Percentiles rank a stretch among this genome's conserved stretches.
Evolutionary conservation across 1,140 invertebrate genomes (phyloP).

Genomic region (Euglossa dilemma): DNA sequence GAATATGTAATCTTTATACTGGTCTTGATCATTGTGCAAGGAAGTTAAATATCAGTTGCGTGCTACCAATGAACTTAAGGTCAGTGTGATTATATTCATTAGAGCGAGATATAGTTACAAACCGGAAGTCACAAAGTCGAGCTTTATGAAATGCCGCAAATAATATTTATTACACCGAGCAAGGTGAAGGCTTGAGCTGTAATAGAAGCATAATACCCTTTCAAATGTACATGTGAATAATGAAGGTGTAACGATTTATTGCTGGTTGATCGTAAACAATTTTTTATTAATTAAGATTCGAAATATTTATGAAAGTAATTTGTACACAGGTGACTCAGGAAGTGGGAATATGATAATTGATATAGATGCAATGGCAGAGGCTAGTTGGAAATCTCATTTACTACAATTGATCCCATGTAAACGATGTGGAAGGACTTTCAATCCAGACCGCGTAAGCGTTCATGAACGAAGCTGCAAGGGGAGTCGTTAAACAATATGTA

Average conservation of each 20-base stretch:
- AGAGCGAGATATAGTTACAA: background rate
- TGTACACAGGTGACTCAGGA: slow-evolving; percentile 36
- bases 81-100: slow-evolving; percentile 37
- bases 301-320: slow-evolving; percentile 28
- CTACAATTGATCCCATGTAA: slow-evolving; percentile 86
- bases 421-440: slow-evolving; percentile 87
- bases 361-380: slow-evolving; percentile 77
- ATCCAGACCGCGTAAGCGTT: slow-evolving; percentile 86
- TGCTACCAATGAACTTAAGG: slow-evolving; percentile 30
- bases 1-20: background rate
- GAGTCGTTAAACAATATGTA: slow-evolving; percentile 49
- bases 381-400: slow-evolving; percentile 84
- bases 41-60: slow-evolving; percentile 3
- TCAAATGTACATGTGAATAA: background rate
- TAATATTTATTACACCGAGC: background rate
- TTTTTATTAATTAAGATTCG: background rate
- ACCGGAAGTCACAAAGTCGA: background rate
- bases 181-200: background rate
- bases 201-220: background rate
- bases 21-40: background rate
- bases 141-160: slow-evolving; percentile 1
- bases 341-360: slow-evolving; percentile 46
- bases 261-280: no score
- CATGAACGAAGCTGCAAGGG: slow-evolving; percentile 87
- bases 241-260: background rate